These are phyloP conservation scores for Aldabrachelys gigantea DNA, from an alignment of 2,113 vertebrate species.

Conservation along the genomic window DNA sequence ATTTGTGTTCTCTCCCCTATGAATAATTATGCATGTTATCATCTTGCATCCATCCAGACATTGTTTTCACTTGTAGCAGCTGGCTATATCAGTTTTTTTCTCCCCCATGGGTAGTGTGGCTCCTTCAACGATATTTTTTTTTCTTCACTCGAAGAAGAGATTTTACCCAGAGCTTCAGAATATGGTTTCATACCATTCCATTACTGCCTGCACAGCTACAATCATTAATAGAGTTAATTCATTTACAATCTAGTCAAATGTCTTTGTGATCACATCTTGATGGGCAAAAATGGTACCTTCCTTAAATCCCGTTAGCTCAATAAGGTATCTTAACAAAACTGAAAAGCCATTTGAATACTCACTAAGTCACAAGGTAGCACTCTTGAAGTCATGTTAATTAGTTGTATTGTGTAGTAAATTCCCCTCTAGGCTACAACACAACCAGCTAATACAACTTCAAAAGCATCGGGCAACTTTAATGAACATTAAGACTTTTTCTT, in stretches of 20 bases:
- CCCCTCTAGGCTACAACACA: not conserved
- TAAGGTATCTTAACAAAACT: not conserved
- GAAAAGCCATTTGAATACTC: not conserved
- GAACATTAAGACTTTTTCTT: not conserved
- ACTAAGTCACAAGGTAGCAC: not conserved
- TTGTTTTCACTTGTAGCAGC: not conserved
- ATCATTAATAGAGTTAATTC: not conserved
- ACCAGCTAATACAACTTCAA: not conserved
- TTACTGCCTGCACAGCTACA: not conserved
- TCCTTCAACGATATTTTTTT: not conserved
- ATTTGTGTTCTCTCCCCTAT: not conserved
- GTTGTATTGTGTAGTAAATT: not conserved
- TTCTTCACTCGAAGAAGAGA: too few species aligned
- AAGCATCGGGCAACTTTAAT: not conserved
- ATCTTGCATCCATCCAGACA: not conserved
- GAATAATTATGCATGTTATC: not conserved
- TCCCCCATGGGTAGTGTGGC: accelerated
- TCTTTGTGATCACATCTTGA: not conserved
- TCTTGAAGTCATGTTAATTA: not conserved
- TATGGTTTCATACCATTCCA: accelerated
- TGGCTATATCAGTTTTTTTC: not conserved
- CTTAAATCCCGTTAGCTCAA: not conserved
- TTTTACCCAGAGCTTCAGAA: not conserved
- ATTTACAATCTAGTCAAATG: not conserved
- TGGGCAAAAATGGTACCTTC: not conserved